phyloP scores from a whole-genome alignment of 2,888 invertebrate genomes.

The Trissolcus brochymenae region DNA sequence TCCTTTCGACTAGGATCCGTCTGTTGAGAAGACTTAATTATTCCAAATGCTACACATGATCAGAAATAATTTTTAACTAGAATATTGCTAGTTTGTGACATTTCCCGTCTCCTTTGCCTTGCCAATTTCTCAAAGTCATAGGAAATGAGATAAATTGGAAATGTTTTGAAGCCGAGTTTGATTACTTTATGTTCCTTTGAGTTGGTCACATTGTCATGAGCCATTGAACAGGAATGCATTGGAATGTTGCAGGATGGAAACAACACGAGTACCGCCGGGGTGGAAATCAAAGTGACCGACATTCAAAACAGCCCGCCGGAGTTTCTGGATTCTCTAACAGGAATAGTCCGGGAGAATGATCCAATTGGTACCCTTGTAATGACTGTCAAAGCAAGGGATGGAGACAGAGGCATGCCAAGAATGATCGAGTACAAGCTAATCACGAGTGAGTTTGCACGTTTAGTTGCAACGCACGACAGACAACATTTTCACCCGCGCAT shows the following conservation, averaged over 20 bases:
- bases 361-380: conserved; percentile 89
- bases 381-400: conserved; percentile 88
- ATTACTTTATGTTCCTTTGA: not conserved
- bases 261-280: conserved; percentile 84
- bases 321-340: conserved; percentile 87
- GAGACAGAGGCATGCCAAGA: conserved; percentile 89
- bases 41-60: too few relatives aligned
- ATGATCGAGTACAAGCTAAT: conserved; percentile 87
- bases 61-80: too few relatives aligned
- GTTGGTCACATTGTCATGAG: conserved; percentile 5
- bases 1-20: too few relatives aligned
- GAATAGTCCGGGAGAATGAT: conserved; percentile 88
- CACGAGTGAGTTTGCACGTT: conserved; percentile 81
- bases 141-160: not conserved
- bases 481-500: too few relatives aligned
- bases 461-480: not conserved
- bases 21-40: too few relatives aligned
- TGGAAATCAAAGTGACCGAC: conserved; percentile 88
- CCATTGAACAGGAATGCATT: conserved; percentile 36
- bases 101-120: too few relatives aligned
- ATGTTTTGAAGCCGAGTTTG: conserved; percentile 1
- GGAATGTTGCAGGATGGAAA: conserved; percentile 83
- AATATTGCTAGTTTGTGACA: not conserved
- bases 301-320: conserved; percentile 92
- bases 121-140: not conserved